phyloP scores from a whole-genome alignment of 2,113 vertebrate species.

The Tichodroma muraria region DNA sequence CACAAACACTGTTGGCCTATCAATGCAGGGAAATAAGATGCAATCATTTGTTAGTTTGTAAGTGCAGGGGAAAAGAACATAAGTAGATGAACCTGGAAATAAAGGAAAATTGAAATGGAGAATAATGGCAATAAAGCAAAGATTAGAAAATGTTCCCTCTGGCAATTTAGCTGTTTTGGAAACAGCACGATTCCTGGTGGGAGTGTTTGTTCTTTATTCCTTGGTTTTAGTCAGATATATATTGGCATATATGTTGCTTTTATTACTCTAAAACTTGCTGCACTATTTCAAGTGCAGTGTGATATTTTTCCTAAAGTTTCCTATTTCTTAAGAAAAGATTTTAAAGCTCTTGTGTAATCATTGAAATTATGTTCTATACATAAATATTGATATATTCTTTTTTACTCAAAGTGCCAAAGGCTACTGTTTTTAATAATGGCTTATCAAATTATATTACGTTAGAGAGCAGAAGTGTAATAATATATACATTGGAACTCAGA shows the following conservation, averaged over 20 bases:
- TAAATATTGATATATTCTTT: conserved; percentile 82
- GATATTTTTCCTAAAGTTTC: conserved; percentile 78
- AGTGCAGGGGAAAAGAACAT: conserved; percentile 37
- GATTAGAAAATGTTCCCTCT: conserved; percentile 63
- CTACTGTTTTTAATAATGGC: conserved; percentile 81
- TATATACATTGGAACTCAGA: conserved; percentile 73
- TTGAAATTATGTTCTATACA: conserved; percentile 78
- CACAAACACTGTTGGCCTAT: conserved; percentile 30
- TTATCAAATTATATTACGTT: conserved; percentile 73
- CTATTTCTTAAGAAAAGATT: conserved; percentile 79
- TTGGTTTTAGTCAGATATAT: conserved; percentile 58
- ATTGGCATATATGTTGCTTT: conserved; percentile 65
- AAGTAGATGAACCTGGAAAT: conserved; percentile 51
- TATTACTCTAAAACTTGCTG: conserved; percentile 68
- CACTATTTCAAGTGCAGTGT: conserved; percentile 73
- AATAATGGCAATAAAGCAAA: conserved; percentile 74
- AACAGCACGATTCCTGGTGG: conserved; percentile 57
- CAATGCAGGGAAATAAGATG: conserved; percentile 30
- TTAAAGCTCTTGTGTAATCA: conserved; percentile 81
- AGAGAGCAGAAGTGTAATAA: conserved; percentile 70
- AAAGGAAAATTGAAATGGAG: conserved; percentile 60
- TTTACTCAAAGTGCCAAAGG: conserved; percentile 88
- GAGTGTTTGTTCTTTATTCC: conserved; percentile 59
- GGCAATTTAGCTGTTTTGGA: conserved; percentile 64
- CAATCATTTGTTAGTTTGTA: conserved; percentile 52